Base-by-base conservation (phyloP, 2,113 vertebrate species). In the Heterocephalus glaber region DNA sequence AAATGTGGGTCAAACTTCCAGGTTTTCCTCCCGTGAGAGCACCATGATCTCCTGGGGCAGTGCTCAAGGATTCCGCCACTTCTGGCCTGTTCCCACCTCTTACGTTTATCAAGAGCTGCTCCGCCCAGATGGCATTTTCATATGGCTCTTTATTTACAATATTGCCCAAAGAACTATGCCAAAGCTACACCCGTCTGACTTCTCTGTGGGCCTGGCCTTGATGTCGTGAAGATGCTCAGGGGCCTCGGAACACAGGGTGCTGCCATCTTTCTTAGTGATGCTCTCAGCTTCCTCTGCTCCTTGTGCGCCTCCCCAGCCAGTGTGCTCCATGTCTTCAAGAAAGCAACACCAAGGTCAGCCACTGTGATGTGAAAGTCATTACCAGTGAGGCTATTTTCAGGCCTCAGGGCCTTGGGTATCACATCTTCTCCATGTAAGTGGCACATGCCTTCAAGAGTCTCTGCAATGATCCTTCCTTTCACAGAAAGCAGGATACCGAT, bases 141-240 rank as follows among this genome's bases (percentile, higher is more conserved):
- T 99, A 99, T 0, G 99, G 99, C 96, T 99, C 99, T 86, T 98
- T 97, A 68, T 98, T 97, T 13, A 99, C 99, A 95, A 98, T 96
- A 99, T 98, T 56, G 99, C 99, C 99, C 99, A 99, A 13, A 99
- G 98, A 5, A 99, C 99, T 30, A 99, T 99, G 22, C 98, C 98
- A 72, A 99, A 99, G 97, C 99, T 99, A 98, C 99, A 99, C 85
- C 99, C 98, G 0, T 99, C 99, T 0, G 99, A 99, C 94, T 99
- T 99, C 97, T 99, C 99, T 0, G 98, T 98, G 96, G 99, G 99
- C 41, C 96, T 98, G 0, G 96, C 94, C 0, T 99, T 98, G 87
- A 99, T 74, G 38, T 93, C 98, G 0, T 96, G 87, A 96, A 99
- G 98, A 92, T 99, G 99, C 89, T 99, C 99, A 0, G 99, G 99